Evolutionary conservation across 2,888 invertebrate genomes (phyloP).

Genomic region (Orthosia gracilis): DNA sequence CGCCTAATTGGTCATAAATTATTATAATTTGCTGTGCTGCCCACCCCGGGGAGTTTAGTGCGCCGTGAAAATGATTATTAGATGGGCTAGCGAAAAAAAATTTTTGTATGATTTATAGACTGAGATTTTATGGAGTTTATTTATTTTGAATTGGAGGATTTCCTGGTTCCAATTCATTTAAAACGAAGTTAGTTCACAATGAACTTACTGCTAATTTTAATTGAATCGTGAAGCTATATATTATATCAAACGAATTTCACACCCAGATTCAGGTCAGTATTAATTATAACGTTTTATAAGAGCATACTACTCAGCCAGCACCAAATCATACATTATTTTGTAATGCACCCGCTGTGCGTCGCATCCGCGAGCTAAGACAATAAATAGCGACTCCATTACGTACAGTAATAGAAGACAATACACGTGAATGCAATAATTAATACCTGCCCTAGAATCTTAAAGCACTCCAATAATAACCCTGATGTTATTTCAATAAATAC

Average conservation of each 20-base stretch:
- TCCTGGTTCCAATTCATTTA: slow-evolving; percentile 3
- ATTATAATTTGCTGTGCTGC: slow-evolving; percentile 82
- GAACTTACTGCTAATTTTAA: background rate
- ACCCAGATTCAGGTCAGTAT: background rate
- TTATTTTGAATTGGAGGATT: slow-evolving; percentile 18
- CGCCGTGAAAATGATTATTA: slow-evolving; percentile 76
- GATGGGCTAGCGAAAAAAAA: slow-evolving; percentile 72
- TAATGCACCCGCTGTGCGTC: background rate
- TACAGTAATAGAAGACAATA: slow-evolving; percentile 43
- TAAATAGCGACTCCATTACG: slow-evolving; percentile 49
- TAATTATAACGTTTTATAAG: slow-evolving; percentile 11
- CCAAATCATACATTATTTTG: background rate
- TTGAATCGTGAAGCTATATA: background rate
- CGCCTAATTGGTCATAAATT: slow-evolving; percentile 85
- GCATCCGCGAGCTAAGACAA: background rate
- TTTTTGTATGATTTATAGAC: slow-evolving; percentile 65
- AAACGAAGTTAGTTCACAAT: background rate
- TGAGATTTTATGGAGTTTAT: background rate
- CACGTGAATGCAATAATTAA: slow-evolving; percentile 53
- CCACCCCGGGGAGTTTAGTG: slow-evolving; percentile 74
- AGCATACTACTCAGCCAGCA: background rate
- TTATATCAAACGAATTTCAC: background rate
- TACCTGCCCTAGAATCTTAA: slow-evolving; percentile 68
- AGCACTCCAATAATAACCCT: slow-evolving; percentile 70
- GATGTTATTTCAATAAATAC: slow-evolving; percentile 83